Base-by-base conservation (phyloP, 2,797 vertebrate species). In the Triplophysa yarkandensis region DNA sequence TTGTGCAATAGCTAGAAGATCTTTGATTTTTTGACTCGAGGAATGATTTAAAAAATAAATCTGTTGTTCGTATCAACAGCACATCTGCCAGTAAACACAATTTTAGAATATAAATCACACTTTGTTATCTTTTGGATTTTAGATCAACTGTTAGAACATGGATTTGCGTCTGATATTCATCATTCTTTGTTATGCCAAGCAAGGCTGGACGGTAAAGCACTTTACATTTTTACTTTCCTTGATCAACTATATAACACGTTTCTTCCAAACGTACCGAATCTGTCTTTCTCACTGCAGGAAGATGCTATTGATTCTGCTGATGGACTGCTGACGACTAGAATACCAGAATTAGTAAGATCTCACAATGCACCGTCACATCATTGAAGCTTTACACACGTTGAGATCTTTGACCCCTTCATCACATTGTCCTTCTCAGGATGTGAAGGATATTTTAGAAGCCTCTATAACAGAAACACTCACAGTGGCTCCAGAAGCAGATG, bases 91-190 rank as follows among this genome's bases (percentile, higher is more conserved):
- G 25, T 25, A 34, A 19, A 14, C 10, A 6, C 21, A 11, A 14
- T 9, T 39, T 11, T 39, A 9, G 11, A 9, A 6, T 36, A 8
- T 36, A 28, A 52, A n/a, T n/a, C n/a, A n/a, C 52, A 4, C 41
- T 60, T 3, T 23, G 11, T 74, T 69, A 1, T 48, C 74, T 81
- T 17, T 83, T 78, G 58, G 19, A 28, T 77, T 78, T 25, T 81
- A 91, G 90, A 85, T 83, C 62, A 76, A 27, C 71, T 79, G 66
- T 80, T 83, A 85, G 80, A 84, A 90, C 84, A 94, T 93, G 93
- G 89, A 91, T 76, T 82, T 89, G 80, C 84, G 73, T 83, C 60
- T 85, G 65, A 89, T 88, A 89, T 88, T 94, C 88, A 88, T 93
- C 86, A 81, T 92, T 78, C 84, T 92, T 78, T 89, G 85, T 87